Percentiles rank a stretch among this genome's conserved stretches.
Evolutionary conservation across 2,888 invertebrate genomes (phyloP).

Genomic region (Scaptomyza polygonia): DNA sequence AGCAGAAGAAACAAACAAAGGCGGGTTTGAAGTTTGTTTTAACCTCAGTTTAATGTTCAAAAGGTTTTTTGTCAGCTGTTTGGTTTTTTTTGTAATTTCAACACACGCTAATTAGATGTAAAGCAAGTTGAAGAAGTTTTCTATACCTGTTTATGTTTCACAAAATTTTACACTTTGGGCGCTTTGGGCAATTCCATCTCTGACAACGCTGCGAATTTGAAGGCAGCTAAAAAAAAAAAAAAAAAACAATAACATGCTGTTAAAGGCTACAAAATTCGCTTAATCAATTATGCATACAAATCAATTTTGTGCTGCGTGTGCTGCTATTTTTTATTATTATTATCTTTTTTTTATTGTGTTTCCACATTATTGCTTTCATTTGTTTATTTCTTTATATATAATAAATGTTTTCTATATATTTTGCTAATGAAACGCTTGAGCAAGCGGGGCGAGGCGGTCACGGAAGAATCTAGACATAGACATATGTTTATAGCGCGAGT

Average conservation of each 20-base stretch:
- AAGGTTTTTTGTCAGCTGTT: conserved; percentile 6
- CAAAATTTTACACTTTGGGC: not conserved
- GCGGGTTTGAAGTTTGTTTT: not conserved
- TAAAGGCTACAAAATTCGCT: conserved; percentile 58
- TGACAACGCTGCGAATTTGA: conserved; percentile 44
- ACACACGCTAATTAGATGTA: conserved; percentile 10
- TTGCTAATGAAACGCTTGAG: conserved; percentile 31
- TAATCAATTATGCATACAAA: conserved; percentile 77
- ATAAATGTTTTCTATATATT: not conserved
- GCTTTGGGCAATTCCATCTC: conserved; percentile 31
- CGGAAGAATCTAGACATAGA: conserved; percentile 40
- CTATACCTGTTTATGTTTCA: conserved; percentile 1
- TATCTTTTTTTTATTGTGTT: conserved; percentile 16
- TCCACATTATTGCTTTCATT: conserved; percentile 33
- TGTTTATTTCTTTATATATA: conserved; percentile 16
- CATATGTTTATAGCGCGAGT: not conserved
- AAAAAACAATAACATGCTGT: conserved; percentile 40
- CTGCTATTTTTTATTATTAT: conserved; percentile 37
- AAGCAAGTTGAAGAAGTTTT: conserved; percentile 7
- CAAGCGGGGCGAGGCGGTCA: conserved; percentile 16
- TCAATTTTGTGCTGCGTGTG: conserved; percentile 60
- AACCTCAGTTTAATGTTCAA: conserved; percentile 27
- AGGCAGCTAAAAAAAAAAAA: conserved; percentile 1
- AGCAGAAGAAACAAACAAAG: conserved; percentile 2
- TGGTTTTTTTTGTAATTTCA: conserved; percentile 18